Percentiles rank a stretch among this genome's conserved stretches.
phyloP scores from a whole-genome alignment of 2,113 vertebrate genomes.

The Dasyprocta punctata region DNA sequence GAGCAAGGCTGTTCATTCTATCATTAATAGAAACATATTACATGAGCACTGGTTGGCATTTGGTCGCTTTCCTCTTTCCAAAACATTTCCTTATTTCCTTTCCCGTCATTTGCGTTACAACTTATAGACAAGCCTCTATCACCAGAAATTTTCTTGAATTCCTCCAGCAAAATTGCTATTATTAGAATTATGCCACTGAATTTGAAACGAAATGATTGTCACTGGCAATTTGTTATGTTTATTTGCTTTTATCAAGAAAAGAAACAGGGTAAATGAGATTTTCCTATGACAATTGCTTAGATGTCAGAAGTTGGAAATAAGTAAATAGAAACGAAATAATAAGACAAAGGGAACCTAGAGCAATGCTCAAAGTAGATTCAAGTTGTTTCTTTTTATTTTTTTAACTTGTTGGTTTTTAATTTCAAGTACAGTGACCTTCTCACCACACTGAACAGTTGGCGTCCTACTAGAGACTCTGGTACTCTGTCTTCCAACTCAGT shows the following conservation, averaged over 20 bases:
- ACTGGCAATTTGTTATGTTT: neutral
- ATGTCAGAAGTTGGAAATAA: neutral
- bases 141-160: neutral
- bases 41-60: neutral
- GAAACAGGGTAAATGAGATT: neutral
- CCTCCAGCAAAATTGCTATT: neutral
- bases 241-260: neutral
- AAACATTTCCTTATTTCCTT: neutral
- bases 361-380: no score
- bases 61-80: neutral
- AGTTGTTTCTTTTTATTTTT: neutral
- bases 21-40: conserved; percentile 31
- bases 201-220: neutral
- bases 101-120: neutral
- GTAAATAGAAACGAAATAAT: neutral
- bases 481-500: no score
- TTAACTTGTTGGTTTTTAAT: neutral
- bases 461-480: neutral
- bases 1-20: neutral
- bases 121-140: neutral
- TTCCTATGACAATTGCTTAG: neutral
- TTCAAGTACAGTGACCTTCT: neutral
- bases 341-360: neutral
- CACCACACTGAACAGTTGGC: neutral
- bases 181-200: neutral